phyloP scores from a whole-genome alignment of 2,113 vertebrate species.

The Cichladusa arquata region DNA sequence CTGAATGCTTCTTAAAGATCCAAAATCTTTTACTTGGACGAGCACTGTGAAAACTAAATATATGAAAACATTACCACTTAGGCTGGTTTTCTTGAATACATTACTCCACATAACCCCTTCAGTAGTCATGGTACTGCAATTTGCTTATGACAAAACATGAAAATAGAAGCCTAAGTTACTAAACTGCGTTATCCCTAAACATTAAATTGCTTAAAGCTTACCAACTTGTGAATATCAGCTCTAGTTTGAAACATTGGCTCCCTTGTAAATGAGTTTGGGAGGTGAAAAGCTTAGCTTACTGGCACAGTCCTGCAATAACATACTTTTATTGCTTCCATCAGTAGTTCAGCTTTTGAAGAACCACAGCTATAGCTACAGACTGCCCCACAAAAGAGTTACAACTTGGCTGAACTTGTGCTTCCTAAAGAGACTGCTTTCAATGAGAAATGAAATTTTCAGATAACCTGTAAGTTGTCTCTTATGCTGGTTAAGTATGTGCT shows the following conservation, averaged over 20 bases:
- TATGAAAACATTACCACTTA: conserved; percentile 9
- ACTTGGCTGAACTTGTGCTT: background rate
- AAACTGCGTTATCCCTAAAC: background rate
- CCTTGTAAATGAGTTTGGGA: background rate
- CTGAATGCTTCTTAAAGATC: conserved; percentile 80
- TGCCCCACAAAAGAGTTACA: background rate
- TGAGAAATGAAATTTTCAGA: background rate
- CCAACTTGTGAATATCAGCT: background rate
- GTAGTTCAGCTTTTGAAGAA: background rate
- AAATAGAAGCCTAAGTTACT: background rate
- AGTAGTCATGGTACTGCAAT: background rate
- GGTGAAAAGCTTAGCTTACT: background rate
- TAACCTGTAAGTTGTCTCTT: background rate
- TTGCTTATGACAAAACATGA: background rate
- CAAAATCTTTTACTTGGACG: conserved; percentile 82
- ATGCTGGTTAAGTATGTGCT: background rate
- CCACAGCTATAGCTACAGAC: background rate
- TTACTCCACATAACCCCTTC: background rate
- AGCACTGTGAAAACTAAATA: conserved; percentile 87
- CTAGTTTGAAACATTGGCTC: background rate
- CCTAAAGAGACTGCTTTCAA: background rate
- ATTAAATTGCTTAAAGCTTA: background rate
- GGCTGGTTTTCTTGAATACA: background rate
- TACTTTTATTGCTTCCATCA: background rate
- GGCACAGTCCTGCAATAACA: background rate